Conservation (phyloP, 53 echinoderm and acorn worm genomes). For the Crossaster papposus region DNA sequence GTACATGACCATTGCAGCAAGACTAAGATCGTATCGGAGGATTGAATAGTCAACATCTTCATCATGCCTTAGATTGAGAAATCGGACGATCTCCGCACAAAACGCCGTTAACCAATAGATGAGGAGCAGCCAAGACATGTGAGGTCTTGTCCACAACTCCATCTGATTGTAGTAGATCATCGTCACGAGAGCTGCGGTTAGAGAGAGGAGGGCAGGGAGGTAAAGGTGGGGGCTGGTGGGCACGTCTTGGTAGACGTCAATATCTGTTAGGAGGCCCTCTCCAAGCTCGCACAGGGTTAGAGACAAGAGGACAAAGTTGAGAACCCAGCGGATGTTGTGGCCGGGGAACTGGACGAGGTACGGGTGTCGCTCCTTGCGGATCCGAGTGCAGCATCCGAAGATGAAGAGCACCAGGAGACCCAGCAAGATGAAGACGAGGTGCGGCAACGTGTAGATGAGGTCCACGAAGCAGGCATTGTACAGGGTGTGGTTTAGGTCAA, state of each 20-base stretch:
- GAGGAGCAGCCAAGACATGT: slow-evolving; percentile 71
- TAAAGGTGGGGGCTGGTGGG: slow-evolving; percentile 81
- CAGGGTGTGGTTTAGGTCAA: slow-evolving; percentile 61
- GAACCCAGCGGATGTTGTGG: slow-evolving; percentile 65
- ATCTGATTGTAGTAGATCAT: slow-evolving; percentile 68
- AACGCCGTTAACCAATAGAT: slow-evolving; percentile 73
- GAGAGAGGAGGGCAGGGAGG: slow-evolving; percentile 61
- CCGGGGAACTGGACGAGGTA: slow-evolving; percentile 77
- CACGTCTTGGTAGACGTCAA: neutral
- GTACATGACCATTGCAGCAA: slow-evolving; percentile 58
- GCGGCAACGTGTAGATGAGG: slow-evolving; percentile 71
- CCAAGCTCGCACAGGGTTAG: slow-evolving; percentile 58
- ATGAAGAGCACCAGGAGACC: slow-evolving; percentile 63
- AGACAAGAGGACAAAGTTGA: slow-evolving; percentile 55
- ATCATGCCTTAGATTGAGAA: slow-evolving; percentile 26
- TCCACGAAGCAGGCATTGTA: slow-evolving; percentile 79
- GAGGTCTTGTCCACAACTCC: slow-evolving; percentile 70
- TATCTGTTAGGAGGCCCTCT: slow-evolving; percentile 76
- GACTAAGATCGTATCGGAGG: slow-evolving; percentile 62
- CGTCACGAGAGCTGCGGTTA: slow-evolving; percentile 60
- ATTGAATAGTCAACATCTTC: slow-evolving; percentile 31
- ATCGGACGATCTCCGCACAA: slow-evolving; percentile 41
- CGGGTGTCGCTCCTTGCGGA: slow-evolving; percentile 35
- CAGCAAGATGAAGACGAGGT: slow-evolving; percentile 70
- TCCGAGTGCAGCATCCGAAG: slow-evolving; percentile 62